phyloP scores from a whole-genome alignment of 2,888 invertebrate species.

The Leptopilina drosophilae region DNA sequence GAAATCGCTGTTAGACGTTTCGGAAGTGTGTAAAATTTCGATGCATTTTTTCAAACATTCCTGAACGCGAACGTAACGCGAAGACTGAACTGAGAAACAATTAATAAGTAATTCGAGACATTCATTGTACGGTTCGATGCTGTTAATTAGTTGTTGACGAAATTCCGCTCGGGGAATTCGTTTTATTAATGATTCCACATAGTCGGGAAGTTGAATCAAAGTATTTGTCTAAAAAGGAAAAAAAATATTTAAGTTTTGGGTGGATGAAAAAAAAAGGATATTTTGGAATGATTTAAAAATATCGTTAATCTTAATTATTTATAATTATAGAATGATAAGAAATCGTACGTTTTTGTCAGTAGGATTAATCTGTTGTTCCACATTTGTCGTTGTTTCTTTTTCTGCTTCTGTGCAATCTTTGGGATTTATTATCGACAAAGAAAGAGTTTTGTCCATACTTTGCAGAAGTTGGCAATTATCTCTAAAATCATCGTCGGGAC shows the following conservation, averaged over 20 bases:
- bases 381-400: not conserved
- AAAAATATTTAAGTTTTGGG: not conserved
- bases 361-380: not conserved
- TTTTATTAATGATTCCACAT: not conserved
- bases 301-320: too few species aligned
- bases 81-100: conserved; percentile 62
- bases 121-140: conserved; percentile 61
- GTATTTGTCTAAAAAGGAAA: conserved; percentile 1
- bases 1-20: conserved; percentile 39
- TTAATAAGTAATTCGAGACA: conserved; percentile 59
- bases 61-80: conserved; percentile 60
- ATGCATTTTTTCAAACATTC: conserved; percentile 61
- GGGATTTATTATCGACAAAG: not conserved
- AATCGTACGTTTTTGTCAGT: not conserved
- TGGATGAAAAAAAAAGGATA: not conserved
- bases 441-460: conserved; percentile 34
- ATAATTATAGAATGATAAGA: not conserved
- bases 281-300: not conserved
- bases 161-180: not conserved
- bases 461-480: not conserved
- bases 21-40: conserved; percentile 57
- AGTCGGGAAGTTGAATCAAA: conserved; percentile 1
- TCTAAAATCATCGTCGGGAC: not conserved
- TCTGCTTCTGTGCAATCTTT: not conserved
- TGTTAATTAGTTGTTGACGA: conserved; percentile 55